Conservation (phyloP, 2,113 vertebrate species). For the Maccullochella peelii region DNA sequence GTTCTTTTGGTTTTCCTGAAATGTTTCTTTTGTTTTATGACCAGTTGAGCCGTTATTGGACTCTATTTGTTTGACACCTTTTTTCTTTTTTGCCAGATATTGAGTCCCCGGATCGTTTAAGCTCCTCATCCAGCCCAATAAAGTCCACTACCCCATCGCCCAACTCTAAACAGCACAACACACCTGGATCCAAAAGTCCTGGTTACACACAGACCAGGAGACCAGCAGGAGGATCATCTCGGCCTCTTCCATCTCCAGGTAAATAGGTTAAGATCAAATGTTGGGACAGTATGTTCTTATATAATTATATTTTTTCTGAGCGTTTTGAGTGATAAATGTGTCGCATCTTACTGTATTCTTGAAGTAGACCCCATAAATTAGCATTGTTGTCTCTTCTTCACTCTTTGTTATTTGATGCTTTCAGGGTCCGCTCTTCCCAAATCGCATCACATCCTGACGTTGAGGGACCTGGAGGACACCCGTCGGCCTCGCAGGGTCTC, state of each 20-base stretch:
- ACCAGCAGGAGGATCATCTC: conserved; percentile 88
- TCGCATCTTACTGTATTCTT: not conserved
- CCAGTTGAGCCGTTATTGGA: not conserved
- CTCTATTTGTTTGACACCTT: not conserved
- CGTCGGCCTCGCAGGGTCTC: conserved; percentile 85
- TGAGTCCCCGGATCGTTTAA: conserved; percentile 65
- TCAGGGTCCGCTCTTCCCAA: conserved; percentile 68
- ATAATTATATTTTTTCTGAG: not conserved
- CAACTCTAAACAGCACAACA: conserved; percentile 81
- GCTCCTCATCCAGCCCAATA: conserved; percentile 74
- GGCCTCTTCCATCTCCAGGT: conserved; percentile 92
- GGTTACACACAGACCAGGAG: conserved; percentile 87
- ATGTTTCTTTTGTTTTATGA: not conserved
- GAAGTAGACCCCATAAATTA: not conserved
- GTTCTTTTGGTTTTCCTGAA: not conserved
- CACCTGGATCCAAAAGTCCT: conserved; percentile 86
- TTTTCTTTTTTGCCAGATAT: conserved; percentile 65
- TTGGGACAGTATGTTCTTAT: not conserved
- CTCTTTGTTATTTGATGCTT: conserved; percentile 5
- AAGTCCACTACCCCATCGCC: conserved; percentile 75
- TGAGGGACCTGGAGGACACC: conserved; percentile 88
- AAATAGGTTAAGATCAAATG: not conserved
- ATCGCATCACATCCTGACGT: conserved; percentile 88
- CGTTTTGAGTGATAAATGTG: not conserved
- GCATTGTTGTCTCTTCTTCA: not conserved